phyloP scores from a whole-genome alignment of 1,140 invertebrate species.

The Acromyrmex echinatior region DNA sequence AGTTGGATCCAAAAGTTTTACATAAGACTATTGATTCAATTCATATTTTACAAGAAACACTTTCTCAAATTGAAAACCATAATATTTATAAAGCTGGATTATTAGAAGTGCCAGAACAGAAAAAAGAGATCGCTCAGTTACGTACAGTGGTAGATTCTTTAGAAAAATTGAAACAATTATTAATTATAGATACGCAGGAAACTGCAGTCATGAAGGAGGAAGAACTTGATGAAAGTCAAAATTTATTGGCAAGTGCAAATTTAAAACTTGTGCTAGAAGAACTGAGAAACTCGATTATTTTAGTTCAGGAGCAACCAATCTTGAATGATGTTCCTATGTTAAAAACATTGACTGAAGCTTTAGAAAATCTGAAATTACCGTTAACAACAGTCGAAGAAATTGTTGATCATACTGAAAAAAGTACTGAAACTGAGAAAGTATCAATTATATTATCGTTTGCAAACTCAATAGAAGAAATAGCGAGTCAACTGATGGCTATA shows the following conservation, averaged over 20 bases:
- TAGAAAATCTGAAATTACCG: slow-evolving; percentile 48
- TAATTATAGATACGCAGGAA: slow-evolving; percentile 28
- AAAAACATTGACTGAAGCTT: slow-evolving; percentile 14
- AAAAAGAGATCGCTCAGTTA: slow-evolving; percentile 36
- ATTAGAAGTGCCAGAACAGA: slow-evolving; percentile 8
- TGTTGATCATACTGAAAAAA: slow-evolving; percentile 53
- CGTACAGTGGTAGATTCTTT: slow-evolving; percentile 67
- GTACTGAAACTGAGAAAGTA: slow-evolving; percentile 38
- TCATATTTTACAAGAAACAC: slow-evolving; percentile 47
- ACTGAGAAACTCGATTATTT: slow-evolving; percentile 42
- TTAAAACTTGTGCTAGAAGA: slow-evolving; percentile 64
- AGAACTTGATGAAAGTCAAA: slow-evolving; percentile 19
- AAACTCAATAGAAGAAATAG: slow-evolving; percentile 44
- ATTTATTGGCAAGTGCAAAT: slow-evolving; percentile 27
- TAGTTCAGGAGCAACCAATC: slow-evolving; percentile 53
- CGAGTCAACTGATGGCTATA: slow-evolving; percentile 10
- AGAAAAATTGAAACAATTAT: slow-evolving; percentile 73
- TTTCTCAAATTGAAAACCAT: slow-evolving; percentile 54
- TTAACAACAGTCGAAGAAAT: slow-evolving; percentile 55
- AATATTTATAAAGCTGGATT: slow-evolving; percentile 25
- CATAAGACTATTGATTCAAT: slow-evolving; percentile 59
- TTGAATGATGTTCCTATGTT: neutral
- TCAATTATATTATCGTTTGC: slow-evolving; percentile 57
- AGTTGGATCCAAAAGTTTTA: slow-evolving; percentile 38
- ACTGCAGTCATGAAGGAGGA: neutral